Evolutionary conservation across 2,113 vertebrate species (phyloP).

Genomic region (Pseudopipra pipra): DNA sequence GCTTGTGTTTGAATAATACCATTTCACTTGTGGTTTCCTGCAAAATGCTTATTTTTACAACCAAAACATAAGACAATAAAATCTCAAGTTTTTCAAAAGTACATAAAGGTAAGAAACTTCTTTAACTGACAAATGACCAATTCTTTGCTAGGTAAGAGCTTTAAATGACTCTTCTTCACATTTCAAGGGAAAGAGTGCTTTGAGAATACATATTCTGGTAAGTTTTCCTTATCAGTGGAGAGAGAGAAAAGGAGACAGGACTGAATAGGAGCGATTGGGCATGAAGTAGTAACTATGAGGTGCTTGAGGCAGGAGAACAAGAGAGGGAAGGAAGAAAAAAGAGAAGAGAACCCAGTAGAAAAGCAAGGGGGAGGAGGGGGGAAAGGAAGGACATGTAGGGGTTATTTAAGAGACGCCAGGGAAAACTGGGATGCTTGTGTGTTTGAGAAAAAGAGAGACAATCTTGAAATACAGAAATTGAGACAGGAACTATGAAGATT

Average conservation of each 20-base stretch:
- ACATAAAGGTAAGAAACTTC: conserved; percentile 1
- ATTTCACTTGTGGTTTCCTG: neutral
- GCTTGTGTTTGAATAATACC: neutral
- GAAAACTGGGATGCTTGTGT: neutral
- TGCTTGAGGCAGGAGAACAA: conserved; percentile 38
- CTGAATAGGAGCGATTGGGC: conserved; percentile 34
- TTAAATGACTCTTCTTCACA: conserved; percentile 34
- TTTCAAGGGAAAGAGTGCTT: conserved; percentile 37
- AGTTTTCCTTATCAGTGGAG: conserved; percentile 46
- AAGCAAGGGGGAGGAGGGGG: neutral
- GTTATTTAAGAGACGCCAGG: conserved; percentile 24
- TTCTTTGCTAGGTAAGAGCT: neutral
- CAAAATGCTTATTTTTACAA: neutral
- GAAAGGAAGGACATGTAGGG: neutral
- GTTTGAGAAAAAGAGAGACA: neutral
- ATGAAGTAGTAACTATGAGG: conserved; percentile 45
- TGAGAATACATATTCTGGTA: conserved; percentile 32
- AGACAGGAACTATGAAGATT: neutral
- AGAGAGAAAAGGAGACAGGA: neutral
- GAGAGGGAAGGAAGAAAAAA: conserved; percentile 19
- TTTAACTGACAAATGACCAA: conserved; percentile 25
- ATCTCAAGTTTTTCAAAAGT: neutral
- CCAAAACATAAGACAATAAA: neutral
- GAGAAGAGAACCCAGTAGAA: conserved; percentile 30
- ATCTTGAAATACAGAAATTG: neutral